phyloP scores from a whole-genome alignment of 2,797 vertebrate species.

The Alca torda region DNA sequence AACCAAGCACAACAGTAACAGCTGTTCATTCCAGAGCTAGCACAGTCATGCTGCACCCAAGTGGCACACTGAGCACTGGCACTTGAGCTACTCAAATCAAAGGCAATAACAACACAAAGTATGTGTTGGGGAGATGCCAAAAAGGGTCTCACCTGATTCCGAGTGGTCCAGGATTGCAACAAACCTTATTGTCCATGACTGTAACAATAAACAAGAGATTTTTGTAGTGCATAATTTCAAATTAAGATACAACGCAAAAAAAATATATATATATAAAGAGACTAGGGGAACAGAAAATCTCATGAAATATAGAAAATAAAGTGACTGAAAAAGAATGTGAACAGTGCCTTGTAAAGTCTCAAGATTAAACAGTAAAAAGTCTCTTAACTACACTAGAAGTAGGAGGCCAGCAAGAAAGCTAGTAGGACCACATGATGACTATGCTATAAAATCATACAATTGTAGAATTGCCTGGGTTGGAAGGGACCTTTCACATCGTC shows the following conservation, averaged over 20 bases:
- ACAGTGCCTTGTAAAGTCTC: background rate
- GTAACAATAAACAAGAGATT: background rate
- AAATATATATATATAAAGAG: background rate
- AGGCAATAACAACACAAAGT: background rate
- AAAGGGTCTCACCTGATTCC: background rate
- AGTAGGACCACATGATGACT: background rate
- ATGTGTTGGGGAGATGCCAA: background rate
- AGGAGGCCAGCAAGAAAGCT: background rate
- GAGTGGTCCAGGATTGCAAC: background rate
- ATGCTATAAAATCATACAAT: background rate
- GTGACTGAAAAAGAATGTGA: background rate
- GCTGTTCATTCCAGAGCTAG: slow-evolving; percentile 22
- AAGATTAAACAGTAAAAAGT: background rate
- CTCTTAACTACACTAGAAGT: background rate
- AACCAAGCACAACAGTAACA: slow-evolving; percentile 29
- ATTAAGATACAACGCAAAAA: background rate
- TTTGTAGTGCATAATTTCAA: background rate
- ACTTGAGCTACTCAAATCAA: slow-evolving; percentile 18
- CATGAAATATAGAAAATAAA: background rate
- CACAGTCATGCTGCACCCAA: background rate
- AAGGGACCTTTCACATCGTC: no score
- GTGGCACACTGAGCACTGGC: background rate
- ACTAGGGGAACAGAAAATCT: background rate
- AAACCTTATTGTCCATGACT: background rate
- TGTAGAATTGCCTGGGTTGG: no score